Evolutionary conservation across 2,888 invertebrate genomes (phyloP), one percentile per base, ranked within the genome.

Genomic region (Limnephilus auricula): DNA sequence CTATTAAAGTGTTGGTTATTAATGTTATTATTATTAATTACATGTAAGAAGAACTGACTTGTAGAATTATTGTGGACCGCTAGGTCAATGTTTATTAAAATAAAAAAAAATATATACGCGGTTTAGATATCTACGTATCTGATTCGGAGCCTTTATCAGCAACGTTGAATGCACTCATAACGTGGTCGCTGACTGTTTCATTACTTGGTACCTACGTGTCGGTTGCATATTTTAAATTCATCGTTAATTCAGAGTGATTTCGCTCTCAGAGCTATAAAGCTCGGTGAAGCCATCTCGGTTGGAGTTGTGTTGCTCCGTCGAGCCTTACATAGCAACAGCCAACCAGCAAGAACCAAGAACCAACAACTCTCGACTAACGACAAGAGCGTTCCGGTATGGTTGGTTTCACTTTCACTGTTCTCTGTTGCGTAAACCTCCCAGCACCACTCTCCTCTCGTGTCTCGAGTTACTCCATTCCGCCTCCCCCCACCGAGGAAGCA

Each of bases 331-430:
- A 65, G 87, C 87, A 40, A 34, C n/a, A 37, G 34, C 18, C 82
- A 82, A 82, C 45, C 82, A 82, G 83, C 13, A 37, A n/a, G 15
- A 32, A 82, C 31, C 65, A 65, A 45, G 1, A 18, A 50, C 50
- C 50, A 32, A 82, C 82, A 34, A 34, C 34, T 82, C 82, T 82
- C 85, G 45, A 40, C 85, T 40, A 40, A 40, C 37, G 37, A 85
- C 65, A 79, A 89, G 89, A 34, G 40, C 91, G 88, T 91, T 91
- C 91, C 91, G 89, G 91, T 65, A 79, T 79, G 83, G 78, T 79
- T 50, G 82, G 89, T 91, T 91, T 91, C 91, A 91, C 91, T 91
- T 91, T 91, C 91, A 91, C 89, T 89, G 89, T 80, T 79, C 37
- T 89, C 89, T 79, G 89, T 88, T 88, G 88, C 88, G 88, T 79